Conservation (phyloP, 2,113 vertebrate species). For the Callipepla californica region DNA sequence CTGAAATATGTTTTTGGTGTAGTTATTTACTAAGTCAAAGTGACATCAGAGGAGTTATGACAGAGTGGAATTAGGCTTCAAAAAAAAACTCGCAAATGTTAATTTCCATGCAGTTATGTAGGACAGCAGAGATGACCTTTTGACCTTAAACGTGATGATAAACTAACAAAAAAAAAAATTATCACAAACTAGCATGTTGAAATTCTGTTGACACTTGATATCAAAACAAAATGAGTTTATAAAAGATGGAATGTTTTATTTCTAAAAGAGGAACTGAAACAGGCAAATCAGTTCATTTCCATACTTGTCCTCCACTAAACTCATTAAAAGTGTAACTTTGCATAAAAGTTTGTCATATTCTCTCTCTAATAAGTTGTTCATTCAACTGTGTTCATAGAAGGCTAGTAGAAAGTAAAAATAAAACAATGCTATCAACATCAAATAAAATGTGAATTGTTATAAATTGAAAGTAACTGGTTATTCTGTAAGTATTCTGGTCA, state of each 20-base stretch:
- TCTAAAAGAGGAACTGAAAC: constrained; percentile 23
- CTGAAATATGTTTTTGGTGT: not conserved
- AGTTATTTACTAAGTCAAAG: not conserved
- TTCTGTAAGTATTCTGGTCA: not conserved
- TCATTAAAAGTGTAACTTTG: not conserved
- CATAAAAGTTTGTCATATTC: not conserved
- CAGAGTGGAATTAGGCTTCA: not conserved
- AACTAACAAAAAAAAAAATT: not conserved
- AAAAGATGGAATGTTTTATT: constrained; percentile 57
- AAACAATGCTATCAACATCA: not conserved
- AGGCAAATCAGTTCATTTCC: not conserved
- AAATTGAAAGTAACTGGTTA: not conserved
- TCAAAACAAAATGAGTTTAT: constrained; percentile 33
- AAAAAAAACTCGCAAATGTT: not conserved
- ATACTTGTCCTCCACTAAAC: not conserved
- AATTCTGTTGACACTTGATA: constrained; percentile 39
- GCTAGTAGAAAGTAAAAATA: not conserved
- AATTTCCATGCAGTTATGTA: not conserved
- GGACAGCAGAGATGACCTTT: not conserved
- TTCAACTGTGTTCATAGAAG: not conserved
- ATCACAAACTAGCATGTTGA: constrained; percentile 32
- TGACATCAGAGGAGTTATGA: not conserved
- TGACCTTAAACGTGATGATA: not conserved
- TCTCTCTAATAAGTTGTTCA: not conserved
- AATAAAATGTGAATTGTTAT: not conserved